Percentiles rank a stretch among this genome's conserved stretches.
phyloP scores from a whole-genome alignment of 2,113 vertebrate genomes.

The Scartelaos histophorus region DNA sequence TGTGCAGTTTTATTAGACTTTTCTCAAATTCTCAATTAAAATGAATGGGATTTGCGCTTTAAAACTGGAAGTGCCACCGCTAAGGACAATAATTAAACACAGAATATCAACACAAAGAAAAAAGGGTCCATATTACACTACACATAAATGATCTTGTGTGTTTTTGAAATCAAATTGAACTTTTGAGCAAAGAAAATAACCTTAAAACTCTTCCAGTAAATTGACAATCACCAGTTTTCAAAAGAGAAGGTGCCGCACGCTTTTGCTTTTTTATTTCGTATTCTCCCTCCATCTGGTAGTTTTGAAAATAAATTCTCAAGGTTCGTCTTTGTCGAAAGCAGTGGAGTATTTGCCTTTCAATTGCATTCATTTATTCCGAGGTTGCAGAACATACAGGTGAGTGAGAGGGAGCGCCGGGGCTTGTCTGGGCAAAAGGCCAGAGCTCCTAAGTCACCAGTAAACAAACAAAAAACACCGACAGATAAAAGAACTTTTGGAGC shows the following conservation, averaged over 20 bases:
- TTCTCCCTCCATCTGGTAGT: too few relatives aligned
- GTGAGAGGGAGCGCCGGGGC: slow-evolving; percentile 1
- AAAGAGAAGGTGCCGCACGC: background rate
- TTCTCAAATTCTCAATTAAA: too few relatives aligned
- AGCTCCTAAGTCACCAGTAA: slow-evolving; percentile 13
- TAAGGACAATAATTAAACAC: too few relatives aligned
- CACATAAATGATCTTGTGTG: background rate
- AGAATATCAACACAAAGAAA: too few relatives aligned
- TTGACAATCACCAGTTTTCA: background rate
- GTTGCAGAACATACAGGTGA: background rate
- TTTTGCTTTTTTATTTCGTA: background rate
- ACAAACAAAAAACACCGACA: slow-evolving; percentile 11
- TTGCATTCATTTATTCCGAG: slow-evolving; percentile 28
- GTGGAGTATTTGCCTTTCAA: slow-evolving; percentile 10
- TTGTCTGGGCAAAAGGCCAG: slow-evolving; percentile 4
- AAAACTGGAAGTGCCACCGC: too few relatives aligned
- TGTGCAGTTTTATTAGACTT: too few relatives aligned
- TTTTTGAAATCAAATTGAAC: background rate
- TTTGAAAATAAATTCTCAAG: slow-evolving; percentile 31
- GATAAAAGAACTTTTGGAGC: background rate
- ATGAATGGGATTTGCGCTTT: too few relatives aligned
- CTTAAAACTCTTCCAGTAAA: background rate
- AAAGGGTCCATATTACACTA: too few relatives aligned
- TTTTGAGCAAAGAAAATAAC: background rate
- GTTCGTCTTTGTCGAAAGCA: slow-evolving; percentile 27